phyloP scores from a whole-genome alignment of 2,113 vertebrate genomes.

The Scomber japonicus region DNA sequence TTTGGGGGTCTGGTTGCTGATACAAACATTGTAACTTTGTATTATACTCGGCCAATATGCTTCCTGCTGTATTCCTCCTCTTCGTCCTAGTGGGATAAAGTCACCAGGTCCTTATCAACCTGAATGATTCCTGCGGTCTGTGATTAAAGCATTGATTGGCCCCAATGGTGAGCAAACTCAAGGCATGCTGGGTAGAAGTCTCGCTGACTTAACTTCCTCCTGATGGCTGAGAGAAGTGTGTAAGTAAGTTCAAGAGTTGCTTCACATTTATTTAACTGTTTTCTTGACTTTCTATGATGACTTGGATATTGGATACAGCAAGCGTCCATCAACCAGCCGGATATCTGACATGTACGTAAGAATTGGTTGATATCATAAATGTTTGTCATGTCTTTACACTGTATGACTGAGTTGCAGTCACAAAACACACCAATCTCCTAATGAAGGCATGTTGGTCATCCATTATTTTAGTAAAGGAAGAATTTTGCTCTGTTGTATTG shows the following conservation, averaged over 20 bases:
- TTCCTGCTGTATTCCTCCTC: constrained; percentile 31
- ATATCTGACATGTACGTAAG: constrained; percentile 5
- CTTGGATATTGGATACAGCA: constrained; percentile 17
- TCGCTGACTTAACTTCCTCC: constrained; percentile 21
- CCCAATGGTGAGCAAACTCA: constrained; percentile 51
- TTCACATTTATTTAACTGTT: constrained; percentile 15
- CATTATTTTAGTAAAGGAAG: constrained; percentile 15
- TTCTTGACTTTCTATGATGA: not conserved
- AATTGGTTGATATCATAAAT: not conserved
- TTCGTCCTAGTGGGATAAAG: constrained; percentile 8
- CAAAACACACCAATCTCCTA: not conserved
- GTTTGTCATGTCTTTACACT: constrained; percentile 9
- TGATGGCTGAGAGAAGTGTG: constrained; percentile 42
- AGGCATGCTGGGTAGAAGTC: constrained; percentile 67
- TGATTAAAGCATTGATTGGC: constrained; percentile 63
- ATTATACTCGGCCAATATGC: constrained; percentile 11
- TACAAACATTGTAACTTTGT: constrained; percentile 34
- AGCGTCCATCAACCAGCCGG: not conserved
- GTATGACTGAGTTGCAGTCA: constrained; percentile 3
- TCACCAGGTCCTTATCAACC: constrained; percentile 15
- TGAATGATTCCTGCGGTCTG: constrained; percentile 59
- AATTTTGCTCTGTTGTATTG: constrained; percentile 26
- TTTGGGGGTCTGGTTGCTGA: not conserved
- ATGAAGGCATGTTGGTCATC: constrained; percentile 34
- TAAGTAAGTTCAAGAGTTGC: constrained; percentile 35